These are phyloP conservation scores for Lerista edwardsae DNA, from an alignment of 2,797 vertebrate species.

Conservation along the genomic window DNA sequence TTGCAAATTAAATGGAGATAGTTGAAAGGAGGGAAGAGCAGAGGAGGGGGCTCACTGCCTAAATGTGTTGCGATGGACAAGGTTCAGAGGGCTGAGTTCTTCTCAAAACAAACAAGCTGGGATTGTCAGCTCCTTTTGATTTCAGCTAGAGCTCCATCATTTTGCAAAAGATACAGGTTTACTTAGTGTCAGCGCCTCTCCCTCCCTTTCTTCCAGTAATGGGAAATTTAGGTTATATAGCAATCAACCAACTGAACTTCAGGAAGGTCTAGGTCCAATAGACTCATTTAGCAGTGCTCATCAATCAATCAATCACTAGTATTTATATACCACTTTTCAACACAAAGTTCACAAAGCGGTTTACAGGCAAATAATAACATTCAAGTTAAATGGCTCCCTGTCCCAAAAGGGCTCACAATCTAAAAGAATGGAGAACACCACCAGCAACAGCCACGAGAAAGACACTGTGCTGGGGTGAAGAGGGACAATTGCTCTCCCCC, in stretches of 20 bases:
- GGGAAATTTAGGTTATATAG: not conserved
- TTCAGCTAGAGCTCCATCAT: not conserved
- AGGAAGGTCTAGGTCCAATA: not conserved
- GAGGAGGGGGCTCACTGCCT: not conserved
- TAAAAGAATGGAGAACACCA: too few species aligned
- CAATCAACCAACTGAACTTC: not conserved
- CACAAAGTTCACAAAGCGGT: too few species aligned
- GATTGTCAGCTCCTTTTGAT: not conserved
- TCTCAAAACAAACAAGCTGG: not conserved
- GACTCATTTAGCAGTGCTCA: not conserved
- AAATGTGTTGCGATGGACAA: rapidly evolving
- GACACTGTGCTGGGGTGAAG: too few species aligned
- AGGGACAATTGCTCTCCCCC: too few species aligned
- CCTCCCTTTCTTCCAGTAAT: not conserved
- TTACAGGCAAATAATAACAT: too few species aligned
- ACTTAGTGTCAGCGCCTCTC: not conserved
- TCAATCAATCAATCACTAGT: too few species aligned
- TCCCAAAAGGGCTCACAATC: too few species aligned
- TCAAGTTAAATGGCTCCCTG: too few species aligned
- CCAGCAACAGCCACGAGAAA: too few species aligned
- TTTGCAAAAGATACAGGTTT: slow-evolving; percentile 12
- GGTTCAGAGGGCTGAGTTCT: not conserved
- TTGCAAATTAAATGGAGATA: slow-evolving; percentile 42
- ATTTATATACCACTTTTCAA: too few species aligned
- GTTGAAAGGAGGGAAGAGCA: not conserved